Base-by-base conservation (phyloP, 2,888 invertebrate species). In the Oscheius sp. region DNA sequence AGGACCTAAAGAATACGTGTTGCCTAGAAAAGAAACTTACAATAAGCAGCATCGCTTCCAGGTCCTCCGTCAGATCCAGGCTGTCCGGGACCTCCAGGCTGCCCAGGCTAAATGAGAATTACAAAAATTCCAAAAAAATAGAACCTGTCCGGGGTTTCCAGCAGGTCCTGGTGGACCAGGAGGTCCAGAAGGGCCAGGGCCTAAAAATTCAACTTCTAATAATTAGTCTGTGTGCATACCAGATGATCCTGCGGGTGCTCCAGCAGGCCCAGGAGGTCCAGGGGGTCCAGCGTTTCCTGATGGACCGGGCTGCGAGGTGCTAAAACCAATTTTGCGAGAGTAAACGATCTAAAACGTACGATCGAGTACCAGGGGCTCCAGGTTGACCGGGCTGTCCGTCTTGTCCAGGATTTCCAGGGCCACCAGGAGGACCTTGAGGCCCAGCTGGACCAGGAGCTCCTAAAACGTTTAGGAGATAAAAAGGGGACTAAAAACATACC, bases 361-460 rank as follows among this genome's bases (percentile, higher is more conserved):
- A 7, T 49, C 49, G 3, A 49, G 49, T 49, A 23, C 52, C 69
- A 21, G 55, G 53, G 21, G 45, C 27, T 21, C 70, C 72, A n/a
- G 72, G 53, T 55, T 72, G 72, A 21, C 72, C 72, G 41, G 63
- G 72, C 3, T 25, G 43, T 63, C 70, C 70, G 7, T 58, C 59
- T 9, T 25, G 45, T 70, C 72, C 72, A 23, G 72, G 64, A 29
- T 63, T 49, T 35, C 72, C 71, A 13, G 63, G 45, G 21, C 63
- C 43, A 12, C 72, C 72, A 0, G 71, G 71, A 3, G 71, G 61
- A 5, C 71, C 71, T 35, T 63, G 12, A 6, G 52, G 52, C 12
- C 59, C 63, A 21, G 72, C 21, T 45, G 55, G 29, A 27, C 63
- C 72, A 18, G 63, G 25, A 1, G 29, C 56, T 3, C 72, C 72